Evolutionary conservation across 92 coral and sea anemone species (phyloP).

Genomic region (Phenganax stokvisi): DNA sequence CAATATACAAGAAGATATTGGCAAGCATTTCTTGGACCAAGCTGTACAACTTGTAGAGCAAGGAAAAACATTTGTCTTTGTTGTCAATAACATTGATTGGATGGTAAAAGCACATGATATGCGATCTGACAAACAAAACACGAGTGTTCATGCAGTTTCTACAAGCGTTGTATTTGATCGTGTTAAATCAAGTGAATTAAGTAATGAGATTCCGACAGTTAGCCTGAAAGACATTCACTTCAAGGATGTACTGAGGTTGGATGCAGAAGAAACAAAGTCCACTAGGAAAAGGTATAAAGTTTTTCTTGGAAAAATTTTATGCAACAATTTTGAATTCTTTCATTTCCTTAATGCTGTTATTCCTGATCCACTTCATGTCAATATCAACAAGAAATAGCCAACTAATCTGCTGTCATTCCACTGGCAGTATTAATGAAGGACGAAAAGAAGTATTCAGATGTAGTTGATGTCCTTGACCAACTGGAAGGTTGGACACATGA

Average conservation of each 20-base stretch:
- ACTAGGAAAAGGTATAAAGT: conserved; percentile 47
- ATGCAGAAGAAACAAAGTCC: conserved; percentile 30
- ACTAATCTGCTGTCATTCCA: conserved; percentile 39
- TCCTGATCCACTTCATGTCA: conserved; percentile 41
- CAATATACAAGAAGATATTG: conserved; percentile 46
- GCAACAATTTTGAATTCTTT: conserved; percentile 45
- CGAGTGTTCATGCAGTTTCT: conserved; percentile 61
- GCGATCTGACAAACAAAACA: conserved; percentile 51
- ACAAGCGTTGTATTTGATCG: conserved; percentile 39
- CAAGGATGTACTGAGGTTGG: conserved; percentile 41
- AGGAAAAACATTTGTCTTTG: conserved; percentile 48
- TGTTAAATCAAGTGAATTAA: conserved; percentile 28
- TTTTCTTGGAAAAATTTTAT: conserved; percentile 49
- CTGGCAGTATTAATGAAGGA: conserved; percentile 41
- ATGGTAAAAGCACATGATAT: conserved; percentile 50
- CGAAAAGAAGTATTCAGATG: conserved; percentile 15
- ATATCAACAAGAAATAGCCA: conserved; percentile 43
- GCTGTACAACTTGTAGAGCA: conserved; percentile 42
- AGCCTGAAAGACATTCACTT: conserved; percentile 39
- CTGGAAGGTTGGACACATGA: conserved; percentile 5
- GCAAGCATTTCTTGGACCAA: conserved; percentile 44
- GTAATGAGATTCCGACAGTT: conserved; percentile 43
- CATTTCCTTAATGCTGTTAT: conserved; percentile 26
- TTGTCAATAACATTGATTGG: conserved; percentile 52
- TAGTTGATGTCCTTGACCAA: conserved; percentile 13